phyloP scores from a whole-genome alignment of 2,797 vertebrate species.

The Tokudaia muenninki region DNA sequence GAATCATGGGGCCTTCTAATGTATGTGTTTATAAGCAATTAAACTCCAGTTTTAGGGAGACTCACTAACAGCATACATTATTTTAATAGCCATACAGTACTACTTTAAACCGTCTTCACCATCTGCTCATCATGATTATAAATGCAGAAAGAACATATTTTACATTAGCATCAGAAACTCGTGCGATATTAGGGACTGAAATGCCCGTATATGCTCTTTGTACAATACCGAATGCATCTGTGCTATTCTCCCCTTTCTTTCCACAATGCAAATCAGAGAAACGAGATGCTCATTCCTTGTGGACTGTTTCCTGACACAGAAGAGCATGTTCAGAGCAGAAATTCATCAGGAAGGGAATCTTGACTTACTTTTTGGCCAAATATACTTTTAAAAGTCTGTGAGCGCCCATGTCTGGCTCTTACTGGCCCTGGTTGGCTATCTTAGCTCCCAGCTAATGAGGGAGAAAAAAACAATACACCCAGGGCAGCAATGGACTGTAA shows the following conservation, averaged over 20 bases:
- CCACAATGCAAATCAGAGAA: slow-evolving; percentile 82
- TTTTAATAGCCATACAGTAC: slow-evolving; percentile 90
- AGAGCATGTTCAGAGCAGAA: slow-evolving; percentile 85
- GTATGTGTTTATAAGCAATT: slow-evolving; percentile 89
- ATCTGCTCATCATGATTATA: slow-evolving; percentile 91
- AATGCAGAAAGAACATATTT: slow-evolving; percentile 90
- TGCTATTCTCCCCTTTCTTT: slow-evolving; percentile 84
- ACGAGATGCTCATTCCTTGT: slow-evolving; percentile 80
- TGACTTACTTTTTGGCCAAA: slow-evolving; percentile 81
- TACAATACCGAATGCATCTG: slow-evolving; percentile 88
- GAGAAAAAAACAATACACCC: slow-evolving; percentile 73
- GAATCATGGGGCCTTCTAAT: slow-evolving; percentile 85
- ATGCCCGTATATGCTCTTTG: slow-evolving; percentile 88
- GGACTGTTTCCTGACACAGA: slow-evolving; percentile 85
- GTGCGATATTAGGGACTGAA: slow-evolving; percentile 87
- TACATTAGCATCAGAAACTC: slow-evolving; percentile 91
- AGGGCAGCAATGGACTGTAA: slow-evolving; percentile 75
- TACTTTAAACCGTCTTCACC: slow-evolving; percentile 89
- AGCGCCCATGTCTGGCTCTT: slow-evolving; percentile 71
- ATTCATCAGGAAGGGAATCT: slow-evolving; percentile 87
- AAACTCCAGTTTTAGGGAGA: slow-evolving; percentile 87
- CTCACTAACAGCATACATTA: slow-evolving; percentile 89
- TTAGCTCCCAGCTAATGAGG: slow-evolving; percentile 73
- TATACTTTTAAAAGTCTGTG: slow-evolving; percentile 82
- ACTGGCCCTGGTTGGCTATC: slow-evolving; percentile 74